Conservation (phyloP, 92 coral and sea anemone species). For the Diadumene lineata region DNA sequence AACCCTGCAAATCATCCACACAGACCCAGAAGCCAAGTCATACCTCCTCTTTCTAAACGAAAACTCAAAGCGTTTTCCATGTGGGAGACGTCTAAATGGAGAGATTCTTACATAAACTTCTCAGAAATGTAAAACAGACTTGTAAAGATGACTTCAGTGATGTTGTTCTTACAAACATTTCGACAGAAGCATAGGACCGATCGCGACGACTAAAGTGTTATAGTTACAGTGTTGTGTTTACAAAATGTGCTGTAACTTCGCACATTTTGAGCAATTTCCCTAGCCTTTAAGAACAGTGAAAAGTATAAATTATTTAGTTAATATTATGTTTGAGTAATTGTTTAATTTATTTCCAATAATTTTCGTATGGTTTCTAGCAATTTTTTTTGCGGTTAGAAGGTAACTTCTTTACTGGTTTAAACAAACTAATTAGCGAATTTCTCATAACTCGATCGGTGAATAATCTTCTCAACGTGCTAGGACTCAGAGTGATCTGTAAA, state of each 20-base stretch:
- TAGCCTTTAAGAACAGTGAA: background rate
- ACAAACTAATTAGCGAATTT: background rate
- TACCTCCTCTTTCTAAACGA: constrained; percentile 59
- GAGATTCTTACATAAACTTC: constrained; percentile 90
- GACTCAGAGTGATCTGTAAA: background rate
- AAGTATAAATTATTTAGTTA: background rate
- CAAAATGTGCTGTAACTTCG: background rate
- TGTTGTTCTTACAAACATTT: background rate
- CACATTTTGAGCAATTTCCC: background rate
- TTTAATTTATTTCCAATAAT: background rate
- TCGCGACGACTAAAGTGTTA: background rate
- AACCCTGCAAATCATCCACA: constrained; percentile 6
- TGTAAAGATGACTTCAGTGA: background rate
- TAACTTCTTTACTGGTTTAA: background rate
- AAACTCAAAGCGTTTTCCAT: constrained; percentile 83
- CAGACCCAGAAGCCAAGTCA: constrained; percentile 8
- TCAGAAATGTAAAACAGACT: constrained; percentile 45
- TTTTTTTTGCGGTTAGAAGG: background rate
- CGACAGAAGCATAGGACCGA: background rate
- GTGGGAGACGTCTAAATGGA: constrained; percentile 79
- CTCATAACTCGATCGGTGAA: background rate
- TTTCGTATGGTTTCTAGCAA: background rate
- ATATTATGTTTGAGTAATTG: background rate
- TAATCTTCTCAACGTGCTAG: background rate
- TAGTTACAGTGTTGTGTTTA: background rate